Conservation (phyloP, 2,113 vertebrate species). For the Condylura cristata region DNA sequence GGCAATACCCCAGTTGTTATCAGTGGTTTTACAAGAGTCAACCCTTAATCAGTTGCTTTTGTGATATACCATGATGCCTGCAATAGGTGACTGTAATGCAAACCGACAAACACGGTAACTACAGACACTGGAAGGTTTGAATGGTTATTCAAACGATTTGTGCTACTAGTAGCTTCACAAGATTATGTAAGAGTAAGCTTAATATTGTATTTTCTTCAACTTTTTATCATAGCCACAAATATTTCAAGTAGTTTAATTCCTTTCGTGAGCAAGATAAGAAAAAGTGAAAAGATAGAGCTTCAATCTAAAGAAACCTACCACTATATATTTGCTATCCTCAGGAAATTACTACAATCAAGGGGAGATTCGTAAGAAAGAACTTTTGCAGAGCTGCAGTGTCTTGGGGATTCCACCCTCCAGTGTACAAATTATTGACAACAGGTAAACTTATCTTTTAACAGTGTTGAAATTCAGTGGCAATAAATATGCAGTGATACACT, state of each 20-base stretch:
- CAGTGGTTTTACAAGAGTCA: background rate
- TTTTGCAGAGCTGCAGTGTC: constrained; percentile 92
- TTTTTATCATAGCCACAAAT: constrained; percentile 4
- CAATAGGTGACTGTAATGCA: background rate
- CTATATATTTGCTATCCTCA: constrained; percentile 82
- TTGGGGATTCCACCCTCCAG: constrained; percentile 91
- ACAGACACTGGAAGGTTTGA: background rate
- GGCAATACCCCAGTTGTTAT: background rate
- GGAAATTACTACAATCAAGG: constrained; percentile 97
- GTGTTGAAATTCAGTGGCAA: background rate
- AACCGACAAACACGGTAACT: background rate
- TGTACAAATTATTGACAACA: constrained; percentile 91
- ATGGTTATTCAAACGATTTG: background rate
- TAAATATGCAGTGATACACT: background rate
- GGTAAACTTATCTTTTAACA: constrained; percentile 87
- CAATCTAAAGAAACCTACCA: constrained; percentile 30
- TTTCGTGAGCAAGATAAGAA: background rate
- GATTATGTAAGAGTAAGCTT: background rate
- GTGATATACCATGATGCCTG: background rate
- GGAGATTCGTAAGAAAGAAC: constrained; percentile 92
- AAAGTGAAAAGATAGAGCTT: background rate
- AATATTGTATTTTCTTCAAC: background rate
- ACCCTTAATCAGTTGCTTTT: background rate
- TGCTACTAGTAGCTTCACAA: background rate
- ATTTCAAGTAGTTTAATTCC: constrained; percentile 15